Conservation (phyloP, 1,140 invertebrate genomes). For the Phenacoccus solenopsis region DNA sequence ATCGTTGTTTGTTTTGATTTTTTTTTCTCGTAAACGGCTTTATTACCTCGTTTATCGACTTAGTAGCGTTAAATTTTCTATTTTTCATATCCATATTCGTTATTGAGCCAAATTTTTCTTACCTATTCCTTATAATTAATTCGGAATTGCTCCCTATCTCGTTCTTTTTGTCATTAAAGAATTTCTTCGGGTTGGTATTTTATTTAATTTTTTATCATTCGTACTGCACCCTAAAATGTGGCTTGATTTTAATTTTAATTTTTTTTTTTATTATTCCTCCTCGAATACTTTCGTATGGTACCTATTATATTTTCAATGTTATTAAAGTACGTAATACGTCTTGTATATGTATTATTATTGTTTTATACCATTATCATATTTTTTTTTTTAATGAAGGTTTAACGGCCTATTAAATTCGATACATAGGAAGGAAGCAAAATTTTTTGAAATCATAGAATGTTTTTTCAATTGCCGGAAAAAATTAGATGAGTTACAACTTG, state of each 20-base stretch:
- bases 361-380: background rate
- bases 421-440: too few relatives aligned
- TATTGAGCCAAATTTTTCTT: background rate
- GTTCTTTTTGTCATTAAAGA: too few relatives aligned
- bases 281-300: background rate
- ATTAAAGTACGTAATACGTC: background rate
- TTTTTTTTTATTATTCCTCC: background rate
- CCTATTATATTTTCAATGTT: background rate
- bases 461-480: too few relatives aligned
- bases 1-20: background rate
- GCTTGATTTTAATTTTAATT: background rate
- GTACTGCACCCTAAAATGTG: background rate
- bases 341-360: too few relatives aligned
- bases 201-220: background rate
- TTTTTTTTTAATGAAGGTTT: background rate
- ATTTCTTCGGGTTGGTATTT: background rate
- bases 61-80: constrained; percentile 2
- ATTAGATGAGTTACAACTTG: too few relatives aligned
- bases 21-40: background rate
- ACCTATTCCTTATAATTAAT: too few relatives aligned
- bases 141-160: background rate
- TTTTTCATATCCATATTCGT: background rate
- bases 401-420: constrained; percentile 1
- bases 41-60: background rate
- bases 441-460: too few relatives aligned